phyloP scores from a whole-genome alignment of 2,888 invertebrate genomes.

The Platycheirus rosarum region DNA sequence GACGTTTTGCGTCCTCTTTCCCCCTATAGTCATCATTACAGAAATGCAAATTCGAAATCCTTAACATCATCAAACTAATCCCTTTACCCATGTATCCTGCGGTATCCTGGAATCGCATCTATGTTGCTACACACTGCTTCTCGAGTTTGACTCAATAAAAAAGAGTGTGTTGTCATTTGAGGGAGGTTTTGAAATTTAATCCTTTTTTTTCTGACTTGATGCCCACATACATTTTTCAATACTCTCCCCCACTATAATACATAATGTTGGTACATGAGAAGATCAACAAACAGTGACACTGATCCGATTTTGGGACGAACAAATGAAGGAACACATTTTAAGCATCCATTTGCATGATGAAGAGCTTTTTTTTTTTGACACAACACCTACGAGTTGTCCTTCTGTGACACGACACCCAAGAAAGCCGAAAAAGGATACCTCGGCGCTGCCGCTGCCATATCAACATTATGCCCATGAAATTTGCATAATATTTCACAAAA shows the following conservation, averaged over 20 bases:
- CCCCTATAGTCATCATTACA: constrained; percentile 49
- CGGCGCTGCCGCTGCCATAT: not conserved
- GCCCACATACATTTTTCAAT: constrained; percentile 12
- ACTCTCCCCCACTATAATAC: not conserved
- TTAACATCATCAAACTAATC: constrained; percentile 74
- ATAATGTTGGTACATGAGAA: constrained; percentile 18
- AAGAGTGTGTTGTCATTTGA: constrained; percentile 29
- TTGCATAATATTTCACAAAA: constrained; percentile 71
- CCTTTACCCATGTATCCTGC: constrained; percentile 63
- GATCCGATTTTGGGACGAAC: constrained; percentile 71
- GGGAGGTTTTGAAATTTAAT: constrained; percentile 65
- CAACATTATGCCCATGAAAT: constrained; percentile 56
- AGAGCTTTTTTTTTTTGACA: constrained; percentile 20
- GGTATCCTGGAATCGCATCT: constrained; percentile 46
- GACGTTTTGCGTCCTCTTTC: not conserved
- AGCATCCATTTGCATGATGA: constrained; percentile 69
- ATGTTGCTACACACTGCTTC: constrained; percentile 15
- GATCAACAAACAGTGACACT: constrained; percentile 67
- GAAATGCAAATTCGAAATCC: constrained; percentile 73
- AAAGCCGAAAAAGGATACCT: constrained; percentile 59
- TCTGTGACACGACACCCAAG: constrained; percentile 34
- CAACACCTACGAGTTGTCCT: constrained; percentile 17
- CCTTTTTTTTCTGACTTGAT: constrained; percentile 47
- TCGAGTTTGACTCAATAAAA: constrained; percentile 60
- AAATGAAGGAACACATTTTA: constrained; percentile 72